Conservation (phyloP, 2,797 vertebrate species). For the Anomalospiza imberbis region DNA sequence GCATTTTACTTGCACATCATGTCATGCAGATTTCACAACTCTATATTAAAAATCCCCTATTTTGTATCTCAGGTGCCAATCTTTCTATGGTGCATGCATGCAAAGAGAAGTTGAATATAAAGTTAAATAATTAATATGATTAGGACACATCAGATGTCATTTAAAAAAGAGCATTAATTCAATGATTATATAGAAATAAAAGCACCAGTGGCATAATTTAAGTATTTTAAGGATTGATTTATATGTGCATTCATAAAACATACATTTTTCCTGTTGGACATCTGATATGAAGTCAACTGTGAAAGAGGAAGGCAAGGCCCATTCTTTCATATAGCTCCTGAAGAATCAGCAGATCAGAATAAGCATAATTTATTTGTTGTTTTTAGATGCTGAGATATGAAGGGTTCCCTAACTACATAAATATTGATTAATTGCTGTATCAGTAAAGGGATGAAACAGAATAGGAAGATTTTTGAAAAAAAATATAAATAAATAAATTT, state of each 20-base stretch:
- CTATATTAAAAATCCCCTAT: neutral
- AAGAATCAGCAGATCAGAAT: neutral
- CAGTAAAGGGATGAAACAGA: neutral
- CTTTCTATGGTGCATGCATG: neutral
- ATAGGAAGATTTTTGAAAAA: neutral
- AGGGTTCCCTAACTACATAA: neutral
- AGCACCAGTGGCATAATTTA: neutral
- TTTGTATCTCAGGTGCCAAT: neutral
- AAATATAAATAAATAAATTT: neutral
- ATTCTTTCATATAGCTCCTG: neutral
- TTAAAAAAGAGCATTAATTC: neutral
- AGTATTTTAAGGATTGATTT: neutral
- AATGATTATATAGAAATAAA: neutral
- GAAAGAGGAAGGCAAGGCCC: neutral
- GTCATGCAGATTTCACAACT: neutral
- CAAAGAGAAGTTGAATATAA: neutral
- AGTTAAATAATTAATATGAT: neutral
- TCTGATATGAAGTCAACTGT: neutral
- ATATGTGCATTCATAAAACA: neutral
- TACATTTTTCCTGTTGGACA: neutral
- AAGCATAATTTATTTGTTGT: neutral
- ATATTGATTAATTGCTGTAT: neutral
- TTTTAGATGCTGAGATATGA: neutral
- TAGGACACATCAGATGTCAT: neutral
- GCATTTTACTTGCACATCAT: neutral